Percentiles rank a stretch among this genome's conserved stretches.
These are phyloP conservation scores for Eilema caniola DNA, from an alignment of 2,888 invertebrate species.

Conservation along the genomic window DNA sequence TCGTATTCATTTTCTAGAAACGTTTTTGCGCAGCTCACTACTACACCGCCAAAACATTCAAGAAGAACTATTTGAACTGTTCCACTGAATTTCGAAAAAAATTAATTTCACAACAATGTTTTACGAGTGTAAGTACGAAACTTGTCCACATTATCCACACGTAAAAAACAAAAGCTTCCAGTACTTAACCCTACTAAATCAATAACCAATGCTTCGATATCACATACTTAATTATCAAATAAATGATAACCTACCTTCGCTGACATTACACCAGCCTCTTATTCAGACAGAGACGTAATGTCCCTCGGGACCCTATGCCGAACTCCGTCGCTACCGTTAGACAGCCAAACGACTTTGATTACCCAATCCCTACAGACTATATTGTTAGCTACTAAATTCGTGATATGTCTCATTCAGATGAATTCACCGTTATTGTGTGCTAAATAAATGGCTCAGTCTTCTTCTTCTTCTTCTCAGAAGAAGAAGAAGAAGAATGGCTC, in stretches of 20 bases:
- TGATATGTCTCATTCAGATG: not conserved
- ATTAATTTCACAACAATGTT: too few relatives aligned
- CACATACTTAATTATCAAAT: constrained; percentile 6
- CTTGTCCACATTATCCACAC: too few relatives aligned
- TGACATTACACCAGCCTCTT: constrained; percentile 11
- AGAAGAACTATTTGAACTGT: too few relatives aligned
- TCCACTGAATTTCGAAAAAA: too few relatives aligned
- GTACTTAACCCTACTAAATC: not conserved
- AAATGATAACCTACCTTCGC: constrained; percentile 12
- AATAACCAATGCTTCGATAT: not conserved
- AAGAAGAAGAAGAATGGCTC: too few relatives aligned
- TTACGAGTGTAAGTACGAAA: not conserved
- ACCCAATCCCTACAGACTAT: constrained; percentile 37
- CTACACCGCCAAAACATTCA: too few relatives aligned
- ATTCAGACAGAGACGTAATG: constrained; percentile 21
- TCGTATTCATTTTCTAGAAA: too few relatives aligned
- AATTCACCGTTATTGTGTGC: not conserved
- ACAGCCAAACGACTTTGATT: constrained; percentile 37
- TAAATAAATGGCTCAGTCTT: not conserved
- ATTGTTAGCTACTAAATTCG: constrained; percentile 8
- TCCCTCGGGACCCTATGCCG: constrained; percentile 25
- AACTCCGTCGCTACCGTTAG: constrained; percentile 18
- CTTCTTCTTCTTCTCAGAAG: too few relatives aligned
- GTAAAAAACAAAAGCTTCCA: not conserved
- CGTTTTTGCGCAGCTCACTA: too few relatives aligned